These are phyloP conservation scores for Danio choprae DNA, from an alignment of 2,797 vertebrate species.

Conservation along the genomic window DNA sequence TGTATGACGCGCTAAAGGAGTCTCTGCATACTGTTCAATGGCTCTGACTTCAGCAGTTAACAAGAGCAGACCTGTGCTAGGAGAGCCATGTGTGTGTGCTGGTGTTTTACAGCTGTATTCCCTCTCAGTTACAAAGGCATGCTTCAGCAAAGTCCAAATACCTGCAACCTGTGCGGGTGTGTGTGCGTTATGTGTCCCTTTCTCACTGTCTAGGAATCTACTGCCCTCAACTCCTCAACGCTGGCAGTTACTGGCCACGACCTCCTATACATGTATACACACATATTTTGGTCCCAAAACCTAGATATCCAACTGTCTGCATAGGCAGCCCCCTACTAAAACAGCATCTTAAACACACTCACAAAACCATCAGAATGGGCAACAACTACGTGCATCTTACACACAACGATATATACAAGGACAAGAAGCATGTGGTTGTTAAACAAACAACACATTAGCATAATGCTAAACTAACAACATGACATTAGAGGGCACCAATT, in stretches of 20 bases:
- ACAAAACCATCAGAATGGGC: not conserved
- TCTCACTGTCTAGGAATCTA: constrained; percentile 56
- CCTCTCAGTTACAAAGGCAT: constrained; percentile 47
- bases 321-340: not conserved
- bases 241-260: constrained; percentile 22
- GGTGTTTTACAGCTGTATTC: constrained; percentile 41
- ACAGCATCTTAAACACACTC: constrained; percentile 4
- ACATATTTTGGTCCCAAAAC: constrained; percentile 5
- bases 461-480: too few species aligned
- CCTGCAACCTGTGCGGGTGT: constrained; percentile 30
- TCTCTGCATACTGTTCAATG: constrained; percentile 18
- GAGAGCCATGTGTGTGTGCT: constrained; percentile 55
- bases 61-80: constrained; percentile 45
- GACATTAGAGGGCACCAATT: too few species aligned
- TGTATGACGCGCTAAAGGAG: constrained; percentile 1
- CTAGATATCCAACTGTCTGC: not conserved
- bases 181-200: constrained; percentile 31
- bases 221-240: constrained; percentile 17
- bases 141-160: constrained; percentile 55
- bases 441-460: too few species aligned
- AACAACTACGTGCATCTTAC: too few species aligned
- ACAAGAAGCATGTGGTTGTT: too few species aligned
- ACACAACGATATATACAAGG: too few species aligned
- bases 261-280: constrained; percentile 17
- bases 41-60: constrained; percentile 27